Evolutionary conservation across 2,888 invertebrate species (phyloP).

Genomic region (Leptopilina syphax): DNA sequence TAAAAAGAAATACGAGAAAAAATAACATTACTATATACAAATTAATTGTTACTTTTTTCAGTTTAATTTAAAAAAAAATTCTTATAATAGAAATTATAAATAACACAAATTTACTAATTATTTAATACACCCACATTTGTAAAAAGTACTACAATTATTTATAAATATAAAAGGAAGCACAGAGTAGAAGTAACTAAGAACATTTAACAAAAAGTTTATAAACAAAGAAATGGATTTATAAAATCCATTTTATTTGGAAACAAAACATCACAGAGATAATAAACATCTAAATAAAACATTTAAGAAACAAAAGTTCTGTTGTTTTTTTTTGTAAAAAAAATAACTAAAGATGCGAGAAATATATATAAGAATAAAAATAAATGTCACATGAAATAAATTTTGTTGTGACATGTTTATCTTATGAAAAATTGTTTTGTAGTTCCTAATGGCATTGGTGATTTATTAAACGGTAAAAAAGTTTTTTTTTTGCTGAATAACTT

Average conservation of each 20-base stretch:
- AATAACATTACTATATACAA: not conserved
- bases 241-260: constrained; percentile 1
- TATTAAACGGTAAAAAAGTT: not conserved
- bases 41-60: not conserved
- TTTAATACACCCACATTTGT: not conserved
- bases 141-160: not conserved
- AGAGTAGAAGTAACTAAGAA: constrained; percentile 23
- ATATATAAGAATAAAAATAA: not conserved
- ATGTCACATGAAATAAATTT: not conserved
- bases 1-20: too few species aligned
- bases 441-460: not conserved
- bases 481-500: not conserved
- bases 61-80: not conserved
- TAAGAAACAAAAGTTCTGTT: not conserved
- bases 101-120: not conserved
- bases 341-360: not conserved
- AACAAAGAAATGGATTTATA: not conserved
- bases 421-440: constrained; percentile 6
- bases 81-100: not conserved
- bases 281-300: constrained; percentile 16
- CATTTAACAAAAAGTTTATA: not conserved
- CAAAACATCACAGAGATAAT: constrained; percentile 16
- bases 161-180: constrained; percentile 9
- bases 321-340: not conserved
- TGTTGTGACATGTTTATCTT: not conserved